Evolutionary conservation across 2,888 invertebrate species (phyloP), one percentile per base, ranked within the genome.

Genomic region (Plagiodera versicolora): DNA sequence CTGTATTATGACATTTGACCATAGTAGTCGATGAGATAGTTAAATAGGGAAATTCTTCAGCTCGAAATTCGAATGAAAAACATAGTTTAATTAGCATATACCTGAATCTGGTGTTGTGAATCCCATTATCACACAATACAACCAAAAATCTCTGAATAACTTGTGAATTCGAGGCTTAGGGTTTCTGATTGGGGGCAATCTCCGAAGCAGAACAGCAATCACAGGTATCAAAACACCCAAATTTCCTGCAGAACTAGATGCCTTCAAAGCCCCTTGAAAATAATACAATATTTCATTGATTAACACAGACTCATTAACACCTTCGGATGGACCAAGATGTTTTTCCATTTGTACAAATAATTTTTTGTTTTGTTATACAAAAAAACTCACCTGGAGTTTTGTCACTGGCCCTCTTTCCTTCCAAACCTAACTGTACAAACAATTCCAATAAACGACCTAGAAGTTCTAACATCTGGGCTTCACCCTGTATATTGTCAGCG

Each of bases 141-240:
- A 85, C 99, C 99, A 99, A 79, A 99, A 99, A 80, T 99, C 98
- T 73, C 96, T 89, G 80, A 99, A 99, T n/a, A 98, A 82, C 79
- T 98, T 98, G 76, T 96, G 91, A 39, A 98, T 84, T 5, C 98
- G 85, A 0, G 94, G 92, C 70, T 94, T 92, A 0, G 98, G 96
- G 71, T 94, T 91, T 72, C 87, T 89, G 66, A 99, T 96, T 0
- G 92, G 91, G 0, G 95, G 94, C 70, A 99, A 83, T 49, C 96
- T 85, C 67, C 92, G 85, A 53, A 98, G 87, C 54, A 95, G 78
- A 1, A 87, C 92, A 45, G 98, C 97, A 71, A 99, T 97, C 6
- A 99, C 98, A 0, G 99, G 99, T 79, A 99, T 97, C 0, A 99
- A 83, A 62, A 98, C 95, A 24, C 99, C 99, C 56, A 99, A 83